phyloP scores from a whole-genome alignment of 2,113 vertebrate genomes.

The Carassius carassius region DNA sequence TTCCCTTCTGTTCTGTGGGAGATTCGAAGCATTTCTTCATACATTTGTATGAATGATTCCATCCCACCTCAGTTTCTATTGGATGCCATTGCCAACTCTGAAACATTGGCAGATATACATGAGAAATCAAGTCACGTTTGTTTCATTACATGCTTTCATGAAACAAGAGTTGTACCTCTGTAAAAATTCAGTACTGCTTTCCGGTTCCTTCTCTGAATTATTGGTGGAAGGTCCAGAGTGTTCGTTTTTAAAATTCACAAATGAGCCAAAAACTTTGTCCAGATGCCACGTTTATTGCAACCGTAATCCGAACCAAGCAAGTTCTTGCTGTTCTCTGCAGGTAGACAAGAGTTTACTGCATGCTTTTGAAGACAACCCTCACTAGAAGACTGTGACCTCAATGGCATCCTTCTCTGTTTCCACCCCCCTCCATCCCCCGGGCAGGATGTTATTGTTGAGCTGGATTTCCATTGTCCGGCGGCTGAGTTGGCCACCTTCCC shows the following conservation, averaged over 20 bases:
- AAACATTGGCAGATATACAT: neutral
- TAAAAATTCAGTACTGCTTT: neutral
- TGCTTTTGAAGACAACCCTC: conserved; percentile 37
- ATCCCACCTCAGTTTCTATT: neutral
- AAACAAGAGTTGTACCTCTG: neutral
- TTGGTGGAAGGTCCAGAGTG: neutral
- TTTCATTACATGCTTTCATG: neutral
- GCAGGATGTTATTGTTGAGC: conserved; percentile 83
- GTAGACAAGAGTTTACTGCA: conserved; percentile 51
- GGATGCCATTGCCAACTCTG: neutral
- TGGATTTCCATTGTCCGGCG: conserved; percentile 79
- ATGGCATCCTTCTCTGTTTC: conserved; percentile 34
- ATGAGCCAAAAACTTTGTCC: neutral
- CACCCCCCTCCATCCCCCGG: conserved; percentile 66
- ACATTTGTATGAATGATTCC: neutral
- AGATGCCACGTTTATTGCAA: neutral
- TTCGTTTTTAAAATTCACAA: neutral
- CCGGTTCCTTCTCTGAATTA: neutral
- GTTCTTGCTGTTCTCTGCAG: conserved; percentile 24
- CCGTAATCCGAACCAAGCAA: neutral
- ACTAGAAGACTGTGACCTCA: conserved; percentile 42
- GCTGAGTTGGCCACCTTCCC: conserved; percentile 76
- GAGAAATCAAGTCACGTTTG: neutral
- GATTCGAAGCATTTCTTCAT: neutral
- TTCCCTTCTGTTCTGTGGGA: conserved; percentile 21